phyloP scores from a whole-genome alignment of 2,113 vertebrate genomes.

The Cebidichthys violaceus region DNA sequence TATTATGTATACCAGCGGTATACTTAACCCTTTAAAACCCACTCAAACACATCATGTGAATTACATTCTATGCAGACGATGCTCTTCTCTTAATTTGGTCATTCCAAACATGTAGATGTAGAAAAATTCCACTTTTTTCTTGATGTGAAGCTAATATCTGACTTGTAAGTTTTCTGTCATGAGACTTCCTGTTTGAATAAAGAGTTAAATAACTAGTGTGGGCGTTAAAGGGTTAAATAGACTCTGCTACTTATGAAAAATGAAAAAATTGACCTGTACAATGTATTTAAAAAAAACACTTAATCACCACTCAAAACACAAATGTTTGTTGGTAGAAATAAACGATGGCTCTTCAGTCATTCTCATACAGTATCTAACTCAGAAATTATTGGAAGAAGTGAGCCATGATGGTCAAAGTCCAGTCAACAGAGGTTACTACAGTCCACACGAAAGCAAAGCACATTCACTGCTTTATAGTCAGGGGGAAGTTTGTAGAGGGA shows the following conservation, averaged over 20 bases:
- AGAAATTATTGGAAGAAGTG: slow-evolving; percentile 46
- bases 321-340: not conserved
- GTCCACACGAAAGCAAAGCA: slow-evolving; percentile 38
- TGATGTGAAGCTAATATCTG: too few species aligned
- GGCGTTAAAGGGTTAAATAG: not conserved
- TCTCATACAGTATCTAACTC: slow-evolving; percentile 26
- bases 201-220: too few species aligned
- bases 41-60: too few species aligned
- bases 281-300: not conserved
- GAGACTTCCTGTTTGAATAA: too few species aligned
- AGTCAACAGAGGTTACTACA: slow-evolving; percentile 30
- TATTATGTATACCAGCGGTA: too few species aligned
- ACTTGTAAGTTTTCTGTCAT: too few species aligned
- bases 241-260: not conserved
- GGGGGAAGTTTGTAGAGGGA: slow-evolving; percentile 12
- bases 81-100: too few species aligned
- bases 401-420: slow-evolving; percentile 58
- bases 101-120: too few species aligned
- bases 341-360: slow-evolving; percentile 2
- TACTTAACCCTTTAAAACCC: too few species aligned
- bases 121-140: too few species aligned
- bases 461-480: not conserved
- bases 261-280: not conserved
- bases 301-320: not conserved
- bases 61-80: too few species aligned